A percentile compares a stretch with the other conserved stretches of the same genome.
Evolutionary conservation across 1,140 invertebrate species (phyloP).

Genomic region (Hyles vespertilio): DNA sequence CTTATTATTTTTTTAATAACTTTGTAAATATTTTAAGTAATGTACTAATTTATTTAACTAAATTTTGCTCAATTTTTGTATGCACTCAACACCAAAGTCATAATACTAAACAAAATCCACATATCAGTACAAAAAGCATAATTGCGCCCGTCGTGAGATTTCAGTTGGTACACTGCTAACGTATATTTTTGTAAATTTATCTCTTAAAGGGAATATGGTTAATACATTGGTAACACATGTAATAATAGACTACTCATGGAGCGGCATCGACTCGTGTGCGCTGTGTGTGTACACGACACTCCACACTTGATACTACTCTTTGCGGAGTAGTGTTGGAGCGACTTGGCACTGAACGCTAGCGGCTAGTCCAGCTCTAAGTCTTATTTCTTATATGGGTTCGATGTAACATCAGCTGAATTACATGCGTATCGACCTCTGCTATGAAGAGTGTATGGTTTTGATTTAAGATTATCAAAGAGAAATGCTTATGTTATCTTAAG

Average conservation of each 20-base stretch:
- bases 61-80: slow-evolving; percentile 73
- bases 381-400: slow-evolving; percentile 27
- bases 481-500: too few relatives aligned
- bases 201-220: too few relatives aligned
- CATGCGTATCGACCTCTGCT: too few relatives aligned
- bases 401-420: too few relatives aligned
- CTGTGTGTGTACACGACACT: too few relatives aligned
- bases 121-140: slow-evolving; percentile 71
- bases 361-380: slow-evolving; percentile 59
- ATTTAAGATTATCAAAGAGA: too few relatives aligned
- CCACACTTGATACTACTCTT: background rate
- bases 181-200: too few relatives aligned
- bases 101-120: slow-evolving; percentile 63
- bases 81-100: slow-evolving; percentile 73
- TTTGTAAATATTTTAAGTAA: slow-evolving; percentile 59
- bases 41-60: slow-evolving; percentile 68
- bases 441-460: slow-evolving; percentile 13
- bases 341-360: slow-evolving; percentile 43
- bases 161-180: too few relatives aligned
- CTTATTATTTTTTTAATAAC: slow-evolving; percentile 49
- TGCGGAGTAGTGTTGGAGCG: slow-evolving; percentile 15
- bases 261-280: too few relatives aligned
- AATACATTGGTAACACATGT: too few relatives aligned
- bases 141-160: slow-evolving; percentile 18
- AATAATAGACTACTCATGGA: too few relatives aligned